Percentiles rank a stretch among this genome's conserved stretches.
These are phyloP conservation scores for Heteromurus nitidus DNA, from an alignment of 2,888 invertebrate genomes.

Conservation along the genomic window DNA sequence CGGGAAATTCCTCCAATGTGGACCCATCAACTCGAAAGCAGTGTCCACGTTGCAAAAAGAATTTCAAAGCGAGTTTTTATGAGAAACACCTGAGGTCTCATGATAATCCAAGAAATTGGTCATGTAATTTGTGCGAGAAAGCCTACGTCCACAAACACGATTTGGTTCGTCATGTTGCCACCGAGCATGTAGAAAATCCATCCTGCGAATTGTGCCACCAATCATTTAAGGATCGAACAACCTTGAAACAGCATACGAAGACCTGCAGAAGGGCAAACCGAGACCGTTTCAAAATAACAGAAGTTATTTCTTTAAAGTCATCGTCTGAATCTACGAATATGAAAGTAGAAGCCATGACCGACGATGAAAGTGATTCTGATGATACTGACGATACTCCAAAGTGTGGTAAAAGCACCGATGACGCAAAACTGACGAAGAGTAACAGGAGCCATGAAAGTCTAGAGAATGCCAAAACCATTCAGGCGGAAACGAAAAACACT, in stretches of 20 bases:
- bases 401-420: neutral
- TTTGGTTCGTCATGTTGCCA: slow-evolving; percentile 34
- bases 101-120: slow-evolving; percentile 12
- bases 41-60: slow-evolving; percentile 30
- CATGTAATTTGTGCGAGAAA: slow-evolving; percentile 33
- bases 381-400: neutral
- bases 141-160: slow-evolving; percentile 40
- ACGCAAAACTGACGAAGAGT: neutral
- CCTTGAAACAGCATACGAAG: neutral
- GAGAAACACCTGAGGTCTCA: slow-evolving; percentile 25
- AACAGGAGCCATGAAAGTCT: neutral
- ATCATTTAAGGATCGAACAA: slow-evolving; percentile 3
- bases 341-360: neutral
- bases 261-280: slow-evolving; percentile 12
- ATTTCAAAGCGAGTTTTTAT: slow-evolving; percentile 8
- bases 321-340: neutral
- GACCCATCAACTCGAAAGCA: neutral
- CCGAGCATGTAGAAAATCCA: slow-evolving; percentile 15
- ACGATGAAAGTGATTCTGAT: neutral
- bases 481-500: neutral
- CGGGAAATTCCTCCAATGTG: too few species aligned
- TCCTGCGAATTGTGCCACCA: slow-evolving; percentile 26
- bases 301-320: neutral
- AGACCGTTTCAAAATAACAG: slow-evolving; percentile 9
- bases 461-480: neutral